These are phyloP conservation scores for Gambelia wislizenii DNA, from an alignment of 2,797 vertebrate genomes.

Conservation along the genomic window DNA sequence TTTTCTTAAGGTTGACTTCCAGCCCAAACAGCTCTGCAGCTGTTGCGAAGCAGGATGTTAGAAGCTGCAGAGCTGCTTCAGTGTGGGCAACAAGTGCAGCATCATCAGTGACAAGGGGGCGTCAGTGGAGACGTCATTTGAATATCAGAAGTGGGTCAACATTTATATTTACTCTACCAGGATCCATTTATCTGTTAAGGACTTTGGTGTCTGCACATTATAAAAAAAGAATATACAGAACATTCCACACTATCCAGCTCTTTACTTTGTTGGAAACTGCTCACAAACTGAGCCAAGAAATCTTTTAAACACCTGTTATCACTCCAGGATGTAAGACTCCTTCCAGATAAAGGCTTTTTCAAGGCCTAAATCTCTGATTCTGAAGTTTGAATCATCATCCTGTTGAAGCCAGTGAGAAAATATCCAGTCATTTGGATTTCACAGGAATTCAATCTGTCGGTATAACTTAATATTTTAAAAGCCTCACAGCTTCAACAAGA, in stretches of 20 bases:
- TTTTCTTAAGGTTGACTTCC: too few relatives aligned
- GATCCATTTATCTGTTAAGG: background rate
- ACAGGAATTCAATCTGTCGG: background rate
- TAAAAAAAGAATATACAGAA: background rate
- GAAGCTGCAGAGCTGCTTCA: too few relatives aligned
- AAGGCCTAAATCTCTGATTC: background rate
- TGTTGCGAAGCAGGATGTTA: too few relatives aligned
- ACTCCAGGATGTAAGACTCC: background rate
- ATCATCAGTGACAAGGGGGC: too few relatives aligned
- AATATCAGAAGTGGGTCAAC: background rate
- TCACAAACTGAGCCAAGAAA: background rate
- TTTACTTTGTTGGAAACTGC: background rate
- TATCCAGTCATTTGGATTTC: conserved; percentile 2
- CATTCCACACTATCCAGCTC: background rate
- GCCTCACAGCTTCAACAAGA: conserved; percentile 2
- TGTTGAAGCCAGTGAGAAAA: background rate
- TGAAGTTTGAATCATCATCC: background rate
- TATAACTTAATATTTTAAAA: conserved; percentile 18
- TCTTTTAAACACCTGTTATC: background rate
- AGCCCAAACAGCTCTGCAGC: too few relatives aligned
- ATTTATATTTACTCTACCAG: background rate
- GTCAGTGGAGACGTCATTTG: too few relatives aligned
- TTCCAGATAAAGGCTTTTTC: background rate
- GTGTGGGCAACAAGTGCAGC: too few relatives aligned
- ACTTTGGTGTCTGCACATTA: background rate